Conservation (phyloP, 2,113 vertebrate genomes). For the Ptilonorhynchus violaceus region DNA sequence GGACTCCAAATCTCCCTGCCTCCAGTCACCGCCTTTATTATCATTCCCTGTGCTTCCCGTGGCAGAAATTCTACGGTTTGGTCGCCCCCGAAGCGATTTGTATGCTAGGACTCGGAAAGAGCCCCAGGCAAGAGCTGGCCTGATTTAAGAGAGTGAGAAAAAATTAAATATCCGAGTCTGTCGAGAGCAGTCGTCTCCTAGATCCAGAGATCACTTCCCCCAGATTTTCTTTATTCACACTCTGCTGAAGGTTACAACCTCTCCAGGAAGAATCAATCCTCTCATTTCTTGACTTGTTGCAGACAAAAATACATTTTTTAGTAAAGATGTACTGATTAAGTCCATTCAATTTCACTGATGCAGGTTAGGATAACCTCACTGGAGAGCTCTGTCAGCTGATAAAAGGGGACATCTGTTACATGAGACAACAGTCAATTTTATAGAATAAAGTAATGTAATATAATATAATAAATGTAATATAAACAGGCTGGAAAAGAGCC, state of each 20-base stretch:
- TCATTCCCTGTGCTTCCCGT: not conserved
- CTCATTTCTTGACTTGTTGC: not conserved
- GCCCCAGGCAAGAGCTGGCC: slow-evolving; percentile 23
- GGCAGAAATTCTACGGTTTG: not conserved
- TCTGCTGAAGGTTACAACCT: slow-evolving; percentile 1
- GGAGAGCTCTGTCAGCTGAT: not conserved
- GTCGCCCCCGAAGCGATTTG: slow-evolving; percentile 13
- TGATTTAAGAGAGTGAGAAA: slow-evolving; percentile 33
- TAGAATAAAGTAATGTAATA: not conserved
- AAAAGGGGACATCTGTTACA: not conserved
- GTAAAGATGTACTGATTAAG: not conserved
- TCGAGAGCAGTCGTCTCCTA: not conserved
- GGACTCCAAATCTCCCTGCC: not conserved
- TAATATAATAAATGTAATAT: not conserved
- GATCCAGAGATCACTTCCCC: not conserved
- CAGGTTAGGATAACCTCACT: not conserved
- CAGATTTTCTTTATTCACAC: slow-evolving; percentile 19
- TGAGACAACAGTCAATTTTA: not conserved
- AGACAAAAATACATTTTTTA: not conserved
- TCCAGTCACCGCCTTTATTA: slow-evolving; percentile 17
- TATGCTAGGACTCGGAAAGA: slow-evolving; percentile 6
- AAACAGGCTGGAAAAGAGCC: not conserved
- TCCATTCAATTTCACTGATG: not conserved
- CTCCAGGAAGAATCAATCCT: not conserved
- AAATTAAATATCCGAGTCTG: not conserved